Evolutionary conservation across 2,797 vertebrate genomes (phyloP), one percentile per base, ranked within the genome.

Genomic region (Ctenopoma multispine): DNA sequence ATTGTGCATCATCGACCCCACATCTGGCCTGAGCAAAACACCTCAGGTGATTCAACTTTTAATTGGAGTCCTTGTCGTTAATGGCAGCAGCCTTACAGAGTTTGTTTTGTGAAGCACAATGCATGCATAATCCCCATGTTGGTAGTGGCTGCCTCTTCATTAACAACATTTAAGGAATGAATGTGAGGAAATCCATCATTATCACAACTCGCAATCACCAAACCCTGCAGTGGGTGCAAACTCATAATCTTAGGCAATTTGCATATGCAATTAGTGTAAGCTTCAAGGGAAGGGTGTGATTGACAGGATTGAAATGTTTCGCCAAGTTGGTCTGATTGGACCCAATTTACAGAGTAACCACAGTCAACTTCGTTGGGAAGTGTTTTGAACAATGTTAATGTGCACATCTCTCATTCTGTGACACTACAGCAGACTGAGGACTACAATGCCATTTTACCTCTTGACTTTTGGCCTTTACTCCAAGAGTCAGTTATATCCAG

Each of bases 241-340:
- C 68, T 86, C 84, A 63, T 82, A 90, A 89, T 90, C 84, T 86
- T 3, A 13, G 46, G 61, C 54, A 82, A 91, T 92, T 90, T 91
- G 89, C 90, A 90, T 92, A 75, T 60, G 82, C 86, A 92, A 92
- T 92, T 88, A 93, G 82, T 56, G 69, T 75, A 36, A 65, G 82
- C 81, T 87, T 80, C 79, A 82, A 82, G 84, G 74, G 84, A 81
- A 80, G 23, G 53, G 23, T 18, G 66, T 90, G 89, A 91, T 77
- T 85, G 90, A 88, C 89, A 82, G 77, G 41, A 63, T 31, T 4
- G 53, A 67, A 72, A 84, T 80, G 68, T 80, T 77, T 84, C 49
- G 68, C 68, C 56, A 74, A 38, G 68, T 77, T 86, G 78, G 72
- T 66, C 36, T 44, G 59, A 80, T 70, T 81, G 77, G 76, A 77